These are phyloP conservation scores for Prunella fulvescens DNA, from an alignment of 2,113 vertebrate species.

Conservation along the genomic window DNA sequence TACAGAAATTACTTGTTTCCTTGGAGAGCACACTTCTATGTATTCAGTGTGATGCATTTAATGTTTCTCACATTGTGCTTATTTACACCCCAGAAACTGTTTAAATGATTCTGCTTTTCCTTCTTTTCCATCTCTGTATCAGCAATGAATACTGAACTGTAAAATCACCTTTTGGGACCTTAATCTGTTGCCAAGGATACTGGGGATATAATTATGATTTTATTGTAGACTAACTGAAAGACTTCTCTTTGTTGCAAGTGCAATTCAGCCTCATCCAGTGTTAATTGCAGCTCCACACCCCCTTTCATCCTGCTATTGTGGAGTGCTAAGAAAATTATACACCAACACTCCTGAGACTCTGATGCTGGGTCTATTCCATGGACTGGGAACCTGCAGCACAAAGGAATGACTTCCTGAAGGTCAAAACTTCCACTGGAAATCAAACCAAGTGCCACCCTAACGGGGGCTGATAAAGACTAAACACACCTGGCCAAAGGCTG, in stretches of 20 bases:
- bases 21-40: neutral
- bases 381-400: neutral
- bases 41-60: neutral
- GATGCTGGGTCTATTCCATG: accelerated
- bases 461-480: accelerated
- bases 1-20: neutral
- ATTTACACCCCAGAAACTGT: neutral
- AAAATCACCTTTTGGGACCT: neutral
- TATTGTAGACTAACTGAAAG: conserved; percentile 6
- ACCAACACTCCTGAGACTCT: neutral
- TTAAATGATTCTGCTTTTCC: neutral
- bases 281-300: conserved; percentile 7
- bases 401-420: neutral
- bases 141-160: neutral
- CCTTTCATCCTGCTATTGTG: neutral
- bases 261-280: neutral
- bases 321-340: neutral
- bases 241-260: neutral
- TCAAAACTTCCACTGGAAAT: neutral
- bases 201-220: neutral
- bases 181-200: conserved; percentile 25
- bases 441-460: neutral
- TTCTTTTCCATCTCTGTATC: neutral
- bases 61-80: neutral
- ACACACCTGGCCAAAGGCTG: neutral